These are phyloP conservation scores for Capreolus pygargus DNA, from an alignment of 2,113 vertebrate genomes.

Conservation along the genomic window DNA sequence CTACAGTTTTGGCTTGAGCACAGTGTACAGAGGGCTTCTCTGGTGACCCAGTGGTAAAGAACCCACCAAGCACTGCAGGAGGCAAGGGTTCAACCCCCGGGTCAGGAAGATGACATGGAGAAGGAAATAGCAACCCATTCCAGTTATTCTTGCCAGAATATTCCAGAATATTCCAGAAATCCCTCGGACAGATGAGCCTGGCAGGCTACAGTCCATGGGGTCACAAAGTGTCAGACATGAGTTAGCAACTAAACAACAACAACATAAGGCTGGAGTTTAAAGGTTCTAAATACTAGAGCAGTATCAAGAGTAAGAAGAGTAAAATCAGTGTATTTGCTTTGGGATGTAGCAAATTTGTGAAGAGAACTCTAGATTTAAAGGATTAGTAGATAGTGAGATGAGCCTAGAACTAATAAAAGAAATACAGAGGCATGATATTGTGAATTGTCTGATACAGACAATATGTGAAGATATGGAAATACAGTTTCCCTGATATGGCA, in stretches of 20 bases:
- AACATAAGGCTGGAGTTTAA: neutral
- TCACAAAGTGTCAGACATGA: neutral
- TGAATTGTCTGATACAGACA: neutral
- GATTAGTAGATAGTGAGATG: neutral
- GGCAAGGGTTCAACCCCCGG: neutral
- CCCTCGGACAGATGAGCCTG: neutral
- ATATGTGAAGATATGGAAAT: neutral
- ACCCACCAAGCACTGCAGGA: neutral
- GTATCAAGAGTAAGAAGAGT: neutral
- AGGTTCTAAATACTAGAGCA: neutral
- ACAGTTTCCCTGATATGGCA: neutral
- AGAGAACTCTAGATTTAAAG: neutral
- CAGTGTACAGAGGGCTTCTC: neutral
- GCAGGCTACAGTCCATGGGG: neutral
- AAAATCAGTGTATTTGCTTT: neutral
- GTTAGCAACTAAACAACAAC: neutral
- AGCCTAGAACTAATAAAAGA: neutral
- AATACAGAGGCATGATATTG: too few relatives aligned
- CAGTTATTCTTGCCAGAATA: neutral
- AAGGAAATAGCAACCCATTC: neutral
- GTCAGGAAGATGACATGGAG: neutral
- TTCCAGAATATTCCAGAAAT: neutral
- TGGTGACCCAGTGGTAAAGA: neutral
- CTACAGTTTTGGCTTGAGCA: neutral
- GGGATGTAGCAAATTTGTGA: neutral